Percentiles rank a stretch among this genome's conserved stretches.
phyloP scores from a whole-genome alignment of 64 coral and sea anemone species.

The Montipora sp. region DNA sequence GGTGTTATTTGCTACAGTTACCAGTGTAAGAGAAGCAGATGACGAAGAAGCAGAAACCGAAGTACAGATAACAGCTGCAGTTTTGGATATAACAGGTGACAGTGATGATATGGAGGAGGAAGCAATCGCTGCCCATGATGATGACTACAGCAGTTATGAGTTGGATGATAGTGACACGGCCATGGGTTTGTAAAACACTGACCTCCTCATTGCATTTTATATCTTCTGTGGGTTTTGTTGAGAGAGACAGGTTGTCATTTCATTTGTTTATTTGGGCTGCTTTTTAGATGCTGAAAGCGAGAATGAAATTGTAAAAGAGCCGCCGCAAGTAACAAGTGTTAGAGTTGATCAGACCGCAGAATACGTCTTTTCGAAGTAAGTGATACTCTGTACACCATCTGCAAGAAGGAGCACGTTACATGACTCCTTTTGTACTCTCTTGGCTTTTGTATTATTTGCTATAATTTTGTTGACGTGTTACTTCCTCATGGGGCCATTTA shows the following conservation, averaged over 20 bases:
- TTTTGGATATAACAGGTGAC: constrained; percentile 78
- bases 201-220: background rate
- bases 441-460: background rate
- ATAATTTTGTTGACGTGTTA: too few relatives aligned
- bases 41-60: constrained; percentile 64
- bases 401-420: too few relatives aligned
- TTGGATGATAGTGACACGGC: constrained; percentile 86
- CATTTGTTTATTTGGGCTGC: background rate
- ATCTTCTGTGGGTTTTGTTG: background rate
- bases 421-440: too few relatives aligned
- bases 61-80: constrained; percentile 91
- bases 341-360: background rate
- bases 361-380: background rate
- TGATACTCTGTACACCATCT: too few relatives aligned
- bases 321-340: constrained; percentile 20
- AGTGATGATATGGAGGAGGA: constrained; percentile 80
- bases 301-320: constrained; percentile 2
- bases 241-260: too few relatives aligned
- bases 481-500: too few relatives aligned
- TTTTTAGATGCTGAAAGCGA: constrained; percentile 29
- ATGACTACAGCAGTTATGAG: constrained; percentile 86
- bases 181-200: constrained; percentile 34
- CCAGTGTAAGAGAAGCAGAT: background rate
- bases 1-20: background rate
- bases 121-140: constrained; percentile 49